A percentile compares a stretch with the other conserved stretches of the same genome.
phyloP scores from a whole-genome alignment of 1,140 invertebrate genomes.

The Trialeurodes vaporariorum region DNA sequence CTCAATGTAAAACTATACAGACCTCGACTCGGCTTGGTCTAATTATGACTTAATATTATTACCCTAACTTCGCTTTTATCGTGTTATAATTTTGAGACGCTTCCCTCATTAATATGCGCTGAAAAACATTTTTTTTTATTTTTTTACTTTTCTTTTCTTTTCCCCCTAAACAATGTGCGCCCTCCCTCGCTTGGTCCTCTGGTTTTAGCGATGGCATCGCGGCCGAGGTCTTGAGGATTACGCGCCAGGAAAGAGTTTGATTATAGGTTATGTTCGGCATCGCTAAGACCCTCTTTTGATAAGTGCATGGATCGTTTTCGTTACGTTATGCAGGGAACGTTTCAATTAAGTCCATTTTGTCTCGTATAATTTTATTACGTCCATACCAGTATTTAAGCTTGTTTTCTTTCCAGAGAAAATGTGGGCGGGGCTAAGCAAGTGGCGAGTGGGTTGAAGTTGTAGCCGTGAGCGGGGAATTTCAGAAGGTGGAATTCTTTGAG shows the following conservation, averaged over 20 bases:
- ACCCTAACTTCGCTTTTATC: not conserved
- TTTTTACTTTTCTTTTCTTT: too few species aligned
- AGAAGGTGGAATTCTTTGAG: too few species aligned
- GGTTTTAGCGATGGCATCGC: too few species aligned
- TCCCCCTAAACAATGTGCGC: too few species aligned
- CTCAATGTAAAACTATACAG: not conserved
- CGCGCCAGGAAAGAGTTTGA: not conserved
- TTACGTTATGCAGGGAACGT: not conserved
- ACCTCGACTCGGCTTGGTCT: not conserved
- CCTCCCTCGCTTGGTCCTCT: too few species aligned
- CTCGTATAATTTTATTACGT: not conserved
- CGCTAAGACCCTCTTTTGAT: not conserved
- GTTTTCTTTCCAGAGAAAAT: too few species aligned
- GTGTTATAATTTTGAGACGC: not conserved
- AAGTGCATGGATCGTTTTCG: not conserved
- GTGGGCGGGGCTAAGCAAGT: too few species aligned
- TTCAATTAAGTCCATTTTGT: not conserved
- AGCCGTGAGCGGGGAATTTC: too few species aligned
- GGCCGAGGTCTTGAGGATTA: too few species aligned
- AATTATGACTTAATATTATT: not conserved
- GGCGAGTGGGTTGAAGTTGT: too few species aligned
- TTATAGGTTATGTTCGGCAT: not conserved
- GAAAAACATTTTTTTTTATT: too few species aligned
- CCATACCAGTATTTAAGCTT: too few species aligned
- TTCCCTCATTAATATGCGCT: not conserved